These are phyloP conservation scores for Camarhynchus parvulus DNA, from an alignment of 2,113 vertebrate genomes.

Conservation along the genomic window DNA sequence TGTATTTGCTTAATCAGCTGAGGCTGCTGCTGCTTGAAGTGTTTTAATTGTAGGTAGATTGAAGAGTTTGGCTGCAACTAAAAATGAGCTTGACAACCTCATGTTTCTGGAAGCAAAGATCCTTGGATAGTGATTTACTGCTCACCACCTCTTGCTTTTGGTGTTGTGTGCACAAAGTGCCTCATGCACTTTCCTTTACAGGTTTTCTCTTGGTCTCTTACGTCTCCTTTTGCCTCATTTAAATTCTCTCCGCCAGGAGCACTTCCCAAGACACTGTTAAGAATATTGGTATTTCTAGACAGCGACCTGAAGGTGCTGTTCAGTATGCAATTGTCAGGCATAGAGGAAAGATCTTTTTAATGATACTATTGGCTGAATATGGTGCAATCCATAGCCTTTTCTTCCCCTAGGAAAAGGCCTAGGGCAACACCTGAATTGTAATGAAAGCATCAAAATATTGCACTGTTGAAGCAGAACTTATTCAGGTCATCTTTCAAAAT, in stretches of 20 bases:
- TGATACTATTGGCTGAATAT: background rate
- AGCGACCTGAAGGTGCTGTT: background rate
- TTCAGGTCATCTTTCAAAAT: background rate
- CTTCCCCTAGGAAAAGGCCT: background rate
- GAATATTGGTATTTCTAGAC: background rate
- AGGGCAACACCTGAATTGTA: background rate
- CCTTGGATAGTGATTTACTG: background rate
- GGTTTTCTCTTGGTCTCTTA: background rate
- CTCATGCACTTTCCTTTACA: background rate
- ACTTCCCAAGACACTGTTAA: background rate
- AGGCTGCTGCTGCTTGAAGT: background rate
- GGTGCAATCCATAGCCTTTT: background rate
- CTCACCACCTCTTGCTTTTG: background rate
- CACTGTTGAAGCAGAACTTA: background rate
- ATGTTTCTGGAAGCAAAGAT: background rate
- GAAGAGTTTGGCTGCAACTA: background rate
- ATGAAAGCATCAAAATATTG: background rate
- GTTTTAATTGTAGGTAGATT: background rate
- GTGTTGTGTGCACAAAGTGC: background rate
- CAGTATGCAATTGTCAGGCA: background rate
- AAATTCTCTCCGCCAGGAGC: background rate
- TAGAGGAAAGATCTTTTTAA: background rate
- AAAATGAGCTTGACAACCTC: background rate
- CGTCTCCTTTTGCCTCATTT: background rate
- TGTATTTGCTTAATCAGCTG: background rate